Evolutionary conservation across 35 echinoderm and acorn worm genomes (phyloP).

Genomic region (Ophioderma brevispina): DNA sequence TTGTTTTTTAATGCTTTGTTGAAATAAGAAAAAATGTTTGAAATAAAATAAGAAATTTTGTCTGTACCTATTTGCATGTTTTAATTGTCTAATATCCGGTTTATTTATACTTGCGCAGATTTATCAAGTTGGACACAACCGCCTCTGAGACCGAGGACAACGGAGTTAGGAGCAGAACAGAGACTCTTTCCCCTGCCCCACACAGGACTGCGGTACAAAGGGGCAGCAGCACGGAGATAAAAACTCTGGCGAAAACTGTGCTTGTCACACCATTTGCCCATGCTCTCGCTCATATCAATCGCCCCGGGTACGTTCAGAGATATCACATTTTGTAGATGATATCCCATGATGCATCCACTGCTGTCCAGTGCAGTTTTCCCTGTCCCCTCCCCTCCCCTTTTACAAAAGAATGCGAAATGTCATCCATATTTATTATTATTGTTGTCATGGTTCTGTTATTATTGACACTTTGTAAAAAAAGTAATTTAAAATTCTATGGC

Average conservation of each 20-base stretch:
- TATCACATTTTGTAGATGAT: neutral
- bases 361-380: neutral
- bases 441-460: neutral
- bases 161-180: neutral
- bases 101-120: neutral
- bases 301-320: neutral
- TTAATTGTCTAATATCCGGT: too few relatives aligned
- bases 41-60: too few relatives aligned
- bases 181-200: neutral
- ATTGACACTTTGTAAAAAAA: neutral
- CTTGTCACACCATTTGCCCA: neutral
- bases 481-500: neutral
- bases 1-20: too few relatives aligned
- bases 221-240: neutral
- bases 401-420: neutral
- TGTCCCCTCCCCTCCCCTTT: neutral
- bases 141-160: neutral
- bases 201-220: neutral
- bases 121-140: neutral
- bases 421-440: slow-evolving; percentile 5
- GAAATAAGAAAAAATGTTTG: too few relatives aligned
- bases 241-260: neutral
- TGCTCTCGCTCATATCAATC: neutral
- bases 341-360: too few relatives aligned
- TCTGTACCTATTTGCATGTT: too few relatives aligned